Evolutionary conservation across 2,797 vertebrate genomes (phyloP), one percentile per base, ranked within the genome.

Genomic region (Carduelis carduelis): DNA sequence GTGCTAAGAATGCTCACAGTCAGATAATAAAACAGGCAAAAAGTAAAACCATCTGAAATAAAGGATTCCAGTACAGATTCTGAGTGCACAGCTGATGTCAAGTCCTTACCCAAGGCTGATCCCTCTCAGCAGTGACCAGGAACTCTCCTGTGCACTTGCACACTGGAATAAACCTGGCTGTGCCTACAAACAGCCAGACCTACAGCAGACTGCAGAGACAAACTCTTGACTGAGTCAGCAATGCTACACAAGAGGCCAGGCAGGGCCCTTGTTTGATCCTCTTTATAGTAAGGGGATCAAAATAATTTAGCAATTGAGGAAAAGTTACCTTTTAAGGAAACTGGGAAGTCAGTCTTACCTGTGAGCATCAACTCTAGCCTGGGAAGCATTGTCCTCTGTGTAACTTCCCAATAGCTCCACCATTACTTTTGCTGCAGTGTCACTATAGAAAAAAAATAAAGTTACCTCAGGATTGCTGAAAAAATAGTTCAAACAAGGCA

Each of bases 321-420:
- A 53, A 84, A 91, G 53, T 10, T 26, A 43, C 59, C 71, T 70
- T 41, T n/a, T 43, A 66, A 69, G 64, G 21, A 39, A 71, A 47
- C 4, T 3, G 6, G 52, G 28, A 65, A 50, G 15, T 75, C 70
- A 55, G 21, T 10, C 17, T 95, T 98, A 99, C 99, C 99, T 99
- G 98, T 99, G 99, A 70, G 99, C 99, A 97, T 99, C 99, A 34
- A 99, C 98, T 61, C 99, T 98, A 34, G 99, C 99, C 97, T 99
- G 99, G 88, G 99, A 99, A 83, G 99, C 99, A 46, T 99, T 99
- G 97, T 99, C 99, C 96, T 99, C 99, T 85, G 99, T 99, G 97
- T 99, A 99, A 98, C 99, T 99, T 87, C 99, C 99, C 91, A 99
- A 95, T 28, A 99, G 98, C 96, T 99, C 99, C 84, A 99, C 99